phyloP scores from a whole-genome alignment of 2,113 vertebrate species.

The Menura novaehollandiae region DNA sequence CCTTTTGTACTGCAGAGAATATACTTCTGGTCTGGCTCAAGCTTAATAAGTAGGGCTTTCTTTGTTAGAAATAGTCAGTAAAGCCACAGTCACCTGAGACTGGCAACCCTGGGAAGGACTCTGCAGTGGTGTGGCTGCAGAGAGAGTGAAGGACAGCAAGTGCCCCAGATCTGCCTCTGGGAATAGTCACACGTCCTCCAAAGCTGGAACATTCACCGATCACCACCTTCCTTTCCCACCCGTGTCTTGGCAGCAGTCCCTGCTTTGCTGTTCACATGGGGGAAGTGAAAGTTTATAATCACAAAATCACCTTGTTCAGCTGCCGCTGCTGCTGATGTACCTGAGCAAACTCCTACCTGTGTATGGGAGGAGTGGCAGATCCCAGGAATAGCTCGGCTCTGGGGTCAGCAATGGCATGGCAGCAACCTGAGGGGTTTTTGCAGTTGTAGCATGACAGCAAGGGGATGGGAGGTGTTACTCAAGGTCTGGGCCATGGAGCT shows the following conservation, averaged over 20 bases:
- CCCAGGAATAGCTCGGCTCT: neutral
- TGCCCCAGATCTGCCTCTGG: neutral
- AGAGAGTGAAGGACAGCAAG: neutral
- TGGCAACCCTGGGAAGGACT: neutral
- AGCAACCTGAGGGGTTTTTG: accelerated
- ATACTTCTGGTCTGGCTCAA: neutral
- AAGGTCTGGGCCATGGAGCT: neutral
- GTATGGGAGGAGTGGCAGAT: neutral
- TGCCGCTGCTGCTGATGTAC: neutral
- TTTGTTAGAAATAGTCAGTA: neutral
- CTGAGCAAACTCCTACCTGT: neutral
- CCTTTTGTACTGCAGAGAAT: neutral
- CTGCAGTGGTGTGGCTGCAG: neutral
- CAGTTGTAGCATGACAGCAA: neutral
- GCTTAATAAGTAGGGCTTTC: neutral
- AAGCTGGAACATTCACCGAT: neutral
- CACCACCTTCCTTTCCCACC: neutral
- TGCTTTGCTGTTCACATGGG: neutral
- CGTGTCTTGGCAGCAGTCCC: neutral
- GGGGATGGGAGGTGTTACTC: neutral
- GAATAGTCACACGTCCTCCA: neutral
- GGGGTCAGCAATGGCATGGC: neutral
- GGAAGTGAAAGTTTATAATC: neutral
- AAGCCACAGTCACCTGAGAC: neutral
- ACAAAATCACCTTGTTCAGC: neutral